Evolutionary conservation across 2,888 invertebrate species (phyloP), one percentile per base, ranked within the genome.

Genomic region (Limnephilus rhombicus): DNA sequence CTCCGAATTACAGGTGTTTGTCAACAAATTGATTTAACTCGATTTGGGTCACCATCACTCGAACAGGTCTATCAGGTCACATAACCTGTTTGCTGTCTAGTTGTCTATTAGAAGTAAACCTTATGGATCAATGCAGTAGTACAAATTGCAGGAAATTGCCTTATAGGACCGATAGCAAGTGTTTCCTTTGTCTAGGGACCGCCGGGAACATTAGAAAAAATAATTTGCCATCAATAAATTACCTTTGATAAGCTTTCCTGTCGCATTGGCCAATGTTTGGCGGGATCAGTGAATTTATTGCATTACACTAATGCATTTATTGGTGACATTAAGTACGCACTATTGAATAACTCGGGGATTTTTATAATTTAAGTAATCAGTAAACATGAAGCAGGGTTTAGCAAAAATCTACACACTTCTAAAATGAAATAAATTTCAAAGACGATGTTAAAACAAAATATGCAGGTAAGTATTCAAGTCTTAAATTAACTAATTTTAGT

Each of bases 81-180:
- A 9, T 13, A 87, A 87, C 87, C 34, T 31, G 87, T 87, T 87
- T 85, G 34, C 18, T 9, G 37, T 68, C n/a, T 53, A 68, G 68
- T 53, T 68, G 85, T 31, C 11, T 18, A 31, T 18, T 31, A 53
- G 34, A 49, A 83, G 11, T 15, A 31, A 87, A 53, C 31, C 49
- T 18, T 49, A 29, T 87, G n/a, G 87, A 49, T 15, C 29, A 82
- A 82, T 31, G 82, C 13, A 53, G 18, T 87, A 53, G 68, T 53
- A 80, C 80, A 80, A 89, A 89, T 89, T 89, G 88, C 88, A 89
- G 88, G 88, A 89, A 89, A 80, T 89, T 80, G 80, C 80, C 18
- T 45, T 89, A 89, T 68, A 68, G n/a, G n/a, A 68, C 24, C 5
- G 88, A 89, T 89, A 80, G 80, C n/a, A 29, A 41, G 37, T 11